Percentiles rank a stretch among this genome's conserved stretches.
Conservation (phyloP, 2,888 invertebrate genomes). For the Girardia tigrina region DNA sequence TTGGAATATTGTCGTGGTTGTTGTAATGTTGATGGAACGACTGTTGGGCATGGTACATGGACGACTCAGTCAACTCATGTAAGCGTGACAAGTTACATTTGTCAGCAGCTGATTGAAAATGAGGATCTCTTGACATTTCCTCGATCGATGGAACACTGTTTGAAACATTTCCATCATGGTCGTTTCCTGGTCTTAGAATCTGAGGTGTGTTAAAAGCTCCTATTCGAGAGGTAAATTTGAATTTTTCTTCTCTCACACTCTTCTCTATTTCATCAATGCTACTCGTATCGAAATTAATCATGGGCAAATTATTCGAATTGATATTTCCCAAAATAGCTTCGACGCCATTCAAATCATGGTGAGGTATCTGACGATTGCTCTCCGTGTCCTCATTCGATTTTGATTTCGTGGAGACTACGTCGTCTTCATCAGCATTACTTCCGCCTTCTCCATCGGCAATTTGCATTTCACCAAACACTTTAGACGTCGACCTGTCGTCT, state of each 20-base stretch:
- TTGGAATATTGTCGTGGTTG: background rate
- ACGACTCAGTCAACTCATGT: background rate
- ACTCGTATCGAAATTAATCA: conserved; percentile 17
- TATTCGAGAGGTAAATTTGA: background rate
- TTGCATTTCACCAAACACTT: background rate
- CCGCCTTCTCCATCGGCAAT: background rate
- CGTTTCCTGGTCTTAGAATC: background rate
- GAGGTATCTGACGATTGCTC: background rate
- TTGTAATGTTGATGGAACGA: background rate
- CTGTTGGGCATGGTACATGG: conserved; percentile 4
- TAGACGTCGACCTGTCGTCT: background rate
- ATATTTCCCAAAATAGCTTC: conserved; percentile 13
- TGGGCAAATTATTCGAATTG: background rate
- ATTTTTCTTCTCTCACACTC: background rate
- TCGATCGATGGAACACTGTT: background rate
- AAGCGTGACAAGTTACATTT: background rate
- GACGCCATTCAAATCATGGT: background rate
- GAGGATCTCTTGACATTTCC: background rate
- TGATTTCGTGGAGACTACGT: background rate
- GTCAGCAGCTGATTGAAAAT: background rate
- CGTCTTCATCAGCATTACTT: background rate
- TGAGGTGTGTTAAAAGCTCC: background rate
- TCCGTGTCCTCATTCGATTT: background rate
- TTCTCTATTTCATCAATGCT: background rate
- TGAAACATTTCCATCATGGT: background rate